These are phyloP conservation scores for Calliopsis andreniformis DNA, from an alignment of 1,140 invertebrate genomes.

Conservation along the genomic window DNA sequence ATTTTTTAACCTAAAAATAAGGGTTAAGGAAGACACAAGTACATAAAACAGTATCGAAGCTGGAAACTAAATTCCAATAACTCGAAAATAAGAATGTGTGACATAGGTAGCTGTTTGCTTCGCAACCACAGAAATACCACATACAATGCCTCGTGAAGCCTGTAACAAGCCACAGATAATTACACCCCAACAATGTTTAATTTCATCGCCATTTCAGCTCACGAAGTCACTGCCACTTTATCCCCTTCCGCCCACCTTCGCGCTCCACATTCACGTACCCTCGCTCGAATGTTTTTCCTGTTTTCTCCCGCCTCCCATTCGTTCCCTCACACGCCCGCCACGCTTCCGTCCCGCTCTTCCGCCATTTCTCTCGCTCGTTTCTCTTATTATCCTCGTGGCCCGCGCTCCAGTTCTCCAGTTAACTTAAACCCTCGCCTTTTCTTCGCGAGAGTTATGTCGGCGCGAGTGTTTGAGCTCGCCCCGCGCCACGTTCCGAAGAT, in stretches of 20 bases:
- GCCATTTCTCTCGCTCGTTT: conserved; percentile 11
- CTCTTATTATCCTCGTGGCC: conserved; percentile 17
- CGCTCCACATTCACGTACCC: neutral
- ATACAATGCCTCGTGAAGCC: no score
- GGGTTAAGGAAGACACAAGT: no score
- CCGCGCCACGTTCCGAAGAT: neutral
- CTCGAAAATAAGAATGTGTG: no score
- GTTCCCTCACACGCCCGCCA: neutral
- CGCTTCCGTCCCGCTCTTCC: conserved; percentile 1
- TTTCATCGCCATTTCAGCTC: neutral
- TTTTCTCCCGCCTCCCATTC: neutral
- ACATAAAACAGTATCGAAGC: no score
- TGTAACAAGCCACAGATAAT: no score
- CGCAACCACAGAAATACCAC: no score
- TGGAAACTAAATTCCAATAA: no score
- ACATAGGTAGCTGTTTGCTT: no score
- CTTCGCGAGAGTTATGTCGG: conserved; percentile 4
- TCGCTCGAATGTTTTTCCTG: conserved; percentile 20
- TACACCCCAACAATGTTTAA: neutral
- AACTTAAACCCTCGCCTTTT: conserved; percentile 19
- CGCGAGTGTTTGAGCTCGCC: conserved; percentile 3
- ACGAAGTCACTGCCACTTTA: neutral
- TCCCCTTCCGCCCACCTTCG: neutral
- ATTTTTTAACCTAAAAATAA: no score
- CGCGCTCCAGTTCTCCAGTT: conserved; percentile 17